Percentiles rank a stretch among this genome's conserved stretches.
These are phyloP conservation scores for Apodemia zela DNA, from an alignment of 2,888 invertebrate genomes.

Conservation along the genomic window DNA sequence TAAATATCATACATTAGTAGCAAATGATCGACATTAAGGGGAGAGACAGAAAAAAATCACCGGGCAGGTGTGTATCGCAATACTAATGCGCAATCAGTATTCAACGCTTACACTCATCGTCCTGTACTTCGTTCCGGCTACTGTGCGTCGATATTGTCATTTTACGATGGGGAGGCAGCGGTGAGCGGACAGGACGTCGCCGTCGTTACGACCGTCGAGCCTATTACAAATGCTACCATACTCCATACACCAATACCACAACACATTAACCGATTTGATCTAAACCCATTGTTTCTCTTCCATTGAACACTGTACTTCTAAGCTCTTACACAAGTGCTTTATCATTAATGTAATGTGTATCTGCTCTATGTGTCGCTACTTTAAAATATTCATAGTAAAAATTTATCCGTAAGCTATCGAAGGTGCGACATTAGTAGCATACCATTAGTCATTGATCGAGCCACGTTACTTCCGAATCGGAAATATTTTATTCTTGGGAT, in stretches of 20 bases:
- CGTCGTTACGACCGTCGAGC: conserved; percentile 73
- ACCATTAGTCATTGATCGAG: conserved; percentile 73
- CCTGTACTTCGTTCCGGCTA: conserved; percentile 80
- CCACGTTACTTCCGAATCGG: conserved; percentile 79
- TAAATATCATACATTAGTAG: conserved; percentile 74
- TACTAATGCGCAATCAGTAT: conserved; percentile 79
- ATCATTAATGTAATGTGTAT: conserved; percentile 54
- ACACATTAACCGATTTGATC: conserved; percentile 47
- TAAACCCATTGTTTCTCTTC: conserved; percentile 53
- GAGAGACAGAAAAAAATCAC: conserved; percentile 73
- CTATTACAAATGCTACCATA: conserved; percentile 75
- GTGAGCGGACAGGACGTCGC: conserved; percentile 77
- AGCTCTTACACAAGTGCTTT: conserved; percentile 42
- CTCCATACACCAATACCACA: conserved; percentile 61
- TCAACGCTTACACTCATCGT: conserved; percentile 70
- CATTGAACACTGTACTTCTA: conserved; percentile 53
- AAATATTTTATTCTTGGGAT: conserved; percentile 74
- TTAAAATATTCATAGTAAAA: conserved; percentile 35
- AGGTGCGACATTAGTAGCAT: conserved; percentile 71
- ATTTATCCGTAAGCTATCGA: conserved; percentile 69
- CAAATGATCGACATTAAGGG: conserved; percentile 78
- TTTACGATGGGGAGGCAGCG: conserved; percentile 71
- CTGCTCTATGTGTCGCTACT: conserved; percentile 30
- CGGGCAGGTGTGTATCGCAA: conserved; percentile 76
- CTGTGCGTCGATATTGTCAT: conserved; percentile 79